Conservation (phyloP, 2,888 invertebrate species). For the Thera obeliscata region DNA sequence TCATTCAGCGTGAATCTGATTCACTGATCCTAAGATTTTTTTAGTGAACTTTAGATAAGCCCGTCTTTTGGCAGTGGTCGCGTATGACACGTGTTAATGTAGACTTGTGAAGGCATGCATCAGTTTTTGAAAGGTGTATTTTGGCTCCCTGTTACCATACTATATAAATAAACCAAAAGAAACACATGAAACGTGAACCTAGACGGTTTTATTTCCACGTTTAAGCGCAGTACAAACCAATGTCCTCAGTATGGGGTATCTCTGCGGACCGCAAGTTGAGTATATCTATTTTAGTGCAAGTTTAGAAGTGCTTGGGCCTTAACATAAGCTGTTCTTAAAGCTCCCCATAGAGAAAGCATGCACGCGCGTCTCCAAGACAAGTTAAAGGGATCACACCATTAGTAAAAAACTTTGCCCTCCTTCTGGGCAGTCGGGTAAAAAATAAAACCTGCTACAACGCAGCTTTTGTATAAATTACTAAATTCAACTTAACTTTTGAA, state of each 20-base stretch:
- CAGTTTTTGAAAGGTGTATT: neutral
- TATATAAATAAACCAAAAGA: neutral
- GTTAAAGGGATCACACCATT: slow-evolving; percentile 74
- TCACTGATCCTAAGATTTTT: too few species aligned
- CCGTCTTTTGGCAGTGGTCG: too few species aligned
- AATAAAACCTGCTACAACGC: too few species aligned
- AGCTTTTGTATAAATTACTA: too few species aligned
- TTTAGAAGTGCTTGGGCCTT: slow-evolving; percentile 48
- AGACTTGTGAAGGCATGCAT: neutral
- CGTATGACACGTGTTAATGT: too few species aligned
- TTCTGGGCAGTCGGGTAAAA: too few species aligned
- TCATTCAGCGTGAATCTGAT: too few species aligned
- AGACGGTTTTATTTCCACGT: slow-evolving; percentile 1
- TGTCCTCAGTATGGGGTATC: slow-evolving; percentile 16
- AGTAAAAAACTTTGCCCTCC: neutral
- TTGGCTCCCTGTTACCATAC: neutral
- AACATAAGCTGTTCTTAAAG: slow-evolving; percentile 64
- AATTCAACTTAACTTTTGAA: too few species aligned
- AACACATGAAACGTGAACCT: neutral
- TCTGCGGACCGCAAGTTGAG: slow-evolving; percentile 44
- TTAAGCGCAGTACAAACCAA: slow-evolving; percentile 9
- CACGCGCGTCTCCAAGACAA: slow-evolving; percentile 63
- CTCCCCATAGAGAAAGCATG: slow-evolving; percentile 59
- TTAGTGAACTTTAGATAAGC: too few species aligned
- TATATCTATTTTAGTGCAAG: slow-evolving; percentile 51